Evolutionary conservation across 1,140 invertebrate species (phyloP).

Genomic region (Agraylea sexmaculata): DNA sequence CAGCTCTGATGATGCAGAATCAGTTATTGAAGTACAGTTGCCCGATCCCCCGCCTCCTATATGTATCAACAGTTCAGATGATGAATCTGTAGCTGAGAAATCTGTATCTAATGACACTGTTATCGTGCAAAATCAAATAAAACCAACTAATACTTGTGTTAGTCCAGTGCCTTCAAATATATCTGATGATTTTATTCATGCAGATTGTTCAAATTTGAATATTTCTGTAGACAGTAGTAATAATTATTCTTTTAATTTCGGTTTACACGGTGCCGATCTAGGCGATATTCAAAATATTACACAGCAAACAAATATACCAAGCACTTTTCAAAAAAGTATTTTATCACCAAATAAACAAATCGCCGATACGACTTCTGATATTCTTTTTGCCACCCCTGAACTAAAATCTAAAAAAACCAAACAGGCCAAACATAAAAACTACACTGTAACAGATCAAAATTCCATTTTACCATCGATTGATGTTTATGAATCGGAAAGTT

Average conservation of each 20-base stretch:
- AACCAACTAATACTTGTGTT: constrained; percentile 14
- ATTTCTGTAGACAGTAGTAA: constrained; percentile 27
- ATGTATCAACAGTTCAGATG: constrained; percentile 38
- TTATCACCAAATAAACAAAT: neutral
- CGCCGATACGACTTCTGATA: constrained; percentile 17
- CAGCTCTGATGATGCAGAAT: constrained; percentile 29
- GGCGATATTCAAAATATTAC: constrained; percentile 1
- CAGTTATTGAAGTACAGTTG: constrained; percentile 32
- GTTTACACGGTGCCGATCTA: constrained; percentile 34
- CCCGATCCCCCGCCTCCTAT: constrained; percentile 34
- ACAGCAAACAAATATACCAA: neutral
- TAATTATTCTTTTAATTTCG: constrained; percentile 32
- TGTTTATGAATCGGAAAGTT: constrained; percentile 22
- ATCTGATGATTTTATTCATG: constrained; percentile 38
- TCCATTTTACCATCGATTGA: constrained; percentile 16
- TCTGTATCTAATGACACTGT: too few relatives aligned
- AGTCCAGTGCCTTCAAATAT: constrained; percentile 37
- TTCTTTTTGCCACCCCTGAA: constrained; percentile 38
- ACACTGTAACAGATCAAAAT: constrained; percentile 12
- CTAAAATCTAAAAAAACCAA: constrained; percentile 23
- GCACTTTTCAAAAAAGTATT: neutral
- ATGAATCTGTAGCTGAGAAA: constrained; percentile 24
- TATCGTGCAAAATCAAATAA: neutral
- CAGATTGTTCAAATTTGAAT: constrained; percentile 36
- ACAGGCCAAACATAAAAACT: constrained; percentile 11